Conservation (phyloP, 2,113 vertebrate genomes). For the Pedetes capensis region DNA sequence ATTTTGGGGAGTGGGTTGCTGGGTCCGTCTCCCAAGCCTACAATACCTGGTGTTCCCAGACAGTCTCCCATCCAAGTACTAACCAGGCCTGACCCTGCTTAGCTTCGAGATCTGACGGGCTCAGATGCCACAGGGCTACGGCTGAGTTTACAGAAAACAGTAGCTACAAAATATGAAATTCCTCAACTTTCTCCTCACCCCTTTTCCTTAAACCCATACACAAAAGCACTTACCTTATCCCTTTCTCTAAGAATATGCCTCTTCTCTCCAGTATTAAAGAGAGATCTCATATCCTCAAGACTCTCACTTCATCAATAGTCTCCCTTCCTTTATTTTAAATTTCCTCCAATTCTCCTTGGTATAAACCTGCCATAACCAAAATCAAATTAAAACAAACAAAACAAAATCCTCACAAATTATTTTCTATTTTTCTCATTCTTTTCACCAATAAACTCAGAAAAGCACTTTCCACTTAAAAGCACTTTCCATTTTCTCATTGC, state of each 20-base stretch:
- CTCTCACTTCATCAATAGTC: not conserved
- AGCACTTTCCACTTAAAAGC: not conserved
- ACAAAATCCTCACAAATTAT: not conserved
- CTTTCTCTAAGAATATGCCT: not conserved
- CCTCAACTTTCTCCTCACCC: not conserved
- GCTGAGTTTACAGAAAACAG: constrained; percentile 15
- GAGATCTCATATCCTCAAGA: not conserved
- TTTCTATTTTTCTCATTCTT: not conserved
- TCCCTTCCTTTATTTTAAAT: constrained; percentile 29
- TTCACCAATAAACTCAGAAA: constrained; percentile 5
- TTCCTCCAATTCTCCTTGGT: not conserved
- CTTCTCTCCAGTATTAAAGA: not conserved
- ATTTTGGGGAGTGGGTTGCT: too few species aligned
- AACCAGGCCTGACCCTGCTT: too few species aligned
- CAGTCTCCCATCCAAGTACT: too few species aligned
- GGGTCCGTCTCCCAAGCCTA: too few species aligned
- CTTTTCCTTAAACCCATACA: not conserved
- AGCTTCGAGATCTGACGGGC: too few species aligned
- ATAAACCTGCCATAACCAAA: constrained; percentile 12
- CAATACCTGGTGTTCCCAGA: too few species aligned
- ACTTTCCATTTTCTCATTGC: not conserved
- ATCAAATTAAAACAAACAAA: not conserved
- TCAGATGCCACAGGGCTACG: too few species aligned
- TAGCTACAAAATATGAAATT: constrained; percentile 25
- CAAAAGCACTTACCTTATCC: not conserved